Evolutionary conservation across 2,888 invertebrate genomes (phyloP).

Genomic region (Harpalus rufipes): DNA sequence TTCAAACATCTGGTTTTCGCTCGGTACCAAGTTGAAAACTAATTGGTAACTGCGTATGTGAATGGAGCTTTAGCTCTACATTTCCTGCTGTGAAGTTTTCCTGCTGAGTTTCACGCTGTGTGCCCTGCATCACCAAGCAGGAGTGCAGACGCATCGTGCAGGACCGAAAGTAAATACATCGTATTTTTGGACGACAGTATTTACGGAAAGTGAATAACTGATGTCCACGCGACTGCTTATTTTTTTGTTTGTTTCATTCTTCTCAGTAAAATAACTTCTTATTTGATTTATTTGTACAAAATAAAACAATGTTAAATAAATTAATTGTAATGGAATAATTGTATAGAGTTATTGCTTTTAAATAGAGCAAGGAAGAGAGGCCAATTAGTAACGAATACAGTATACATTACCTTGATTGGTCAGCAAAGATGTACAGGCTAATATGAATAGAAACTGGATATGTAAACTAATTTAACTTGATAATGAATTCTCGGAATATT

Average conservation of each 20-base stretch:
- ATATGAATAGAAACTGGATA: background rate
- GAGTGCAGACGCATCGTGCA: slow-evolving; percentile 3
- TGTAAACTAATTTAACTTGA: background rate
- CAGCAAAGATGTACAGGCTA: background rate
- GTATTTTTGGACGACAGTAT: slow-evolving; percentile 27
- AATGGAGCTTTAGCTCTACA: slow-evolving; percentile 22
- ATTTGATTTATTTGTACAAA: background rate
- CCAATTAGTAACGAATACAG: background rate
- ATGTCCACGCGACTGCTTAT: background rate
- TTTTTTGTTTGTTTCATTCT: background rate
- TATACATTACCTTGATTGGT: background rate
- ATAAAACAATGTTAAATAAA: background rate
- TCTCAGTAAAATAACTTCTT: background rate
- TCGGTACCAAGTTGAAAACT: background rate
- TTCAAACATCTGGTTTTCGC: background rate
- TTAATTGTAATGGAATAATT: background rate
- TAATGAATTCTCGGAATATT: background rate
- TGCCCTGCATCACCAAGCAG: background rate
- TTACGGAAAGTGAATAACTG: slow-evolving; percentile 27
- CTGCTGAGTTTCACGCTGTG: slow-evolving; percentile 8
- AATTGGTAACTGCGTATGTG: slow-evolving; percentile 8
- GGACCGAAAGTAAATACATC: background rate
- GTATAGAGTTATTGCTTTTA: background rate
- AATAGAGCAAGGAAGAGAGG: background rate
- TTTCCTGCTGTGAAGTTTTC: background rate